A percentile compares a stretch with the other conserved stretches of the same genome.
These are phyloP conservation scores for Actinemys pallida DNA, from an alignment of 2,113 vertebrate genomes.

Conservation along the genomic window DNA sequence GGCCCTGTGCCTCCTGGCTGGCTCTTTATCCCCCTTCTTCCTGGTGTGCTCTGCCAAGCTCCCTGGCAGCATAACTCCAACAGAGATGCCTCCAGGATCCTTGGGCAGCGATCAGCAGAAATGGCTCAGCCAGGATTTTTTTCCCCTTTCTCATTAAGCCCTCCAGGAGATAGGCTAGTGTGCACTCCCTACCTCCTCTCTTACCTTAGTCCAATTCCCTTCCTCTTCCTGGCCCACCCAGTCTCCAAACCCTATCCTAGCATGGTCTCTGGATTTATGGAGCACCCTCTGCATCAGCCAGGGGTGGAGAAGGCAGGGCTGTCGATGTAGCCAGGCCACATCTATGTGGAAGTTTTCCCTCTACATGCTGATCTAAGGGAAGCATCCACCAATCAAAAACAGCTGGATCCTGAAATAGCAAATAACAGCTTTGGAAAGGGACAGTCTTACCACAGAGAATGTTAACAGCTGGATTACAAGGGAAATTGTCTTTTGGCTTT, in stretches of 20 bases:
- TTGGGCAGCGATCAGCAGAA: not conserved
- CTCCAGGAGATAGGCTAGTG: fast-evolving
- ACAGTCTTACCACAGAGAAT: not conserved
- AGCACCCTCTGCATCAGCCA: not conserved
- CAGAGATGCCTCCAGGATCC: not conserved
- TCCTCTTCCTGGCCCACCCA: not conserved
- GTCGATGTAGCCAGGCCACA: not conserved
- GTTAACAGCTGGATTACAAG: not conserved
- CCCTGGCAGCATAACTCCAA: not conserved
- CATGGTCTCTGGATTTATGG: not conserved
- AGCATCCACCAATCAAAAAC: not conserved
- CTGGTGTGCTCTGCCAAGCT: not conserved
- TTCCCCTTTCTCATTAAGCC: not conserved
- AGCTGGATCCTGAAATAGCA: not conserved
- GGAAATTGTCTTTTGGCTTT: not conserved
- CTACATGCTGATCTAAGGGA: not conserved
- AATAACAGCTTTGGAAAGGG: not conserved
- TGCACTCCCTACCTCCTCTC: not conserved
- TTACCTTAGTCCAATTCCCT: not conserved
- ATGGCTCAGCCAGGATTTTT: not conserved
- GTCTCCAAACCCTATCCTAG: not conserved
- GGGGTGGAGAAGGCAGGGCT: not conserved
- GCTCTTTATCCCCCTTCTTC: not conserved
- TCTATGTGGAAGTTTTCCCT: not conserved
- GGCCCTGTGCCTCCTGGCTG: not conserved